phyloP scores from a whole-genome alignment of 2,113 vertebrate species.

The Poecile atricapillus region DNA sequence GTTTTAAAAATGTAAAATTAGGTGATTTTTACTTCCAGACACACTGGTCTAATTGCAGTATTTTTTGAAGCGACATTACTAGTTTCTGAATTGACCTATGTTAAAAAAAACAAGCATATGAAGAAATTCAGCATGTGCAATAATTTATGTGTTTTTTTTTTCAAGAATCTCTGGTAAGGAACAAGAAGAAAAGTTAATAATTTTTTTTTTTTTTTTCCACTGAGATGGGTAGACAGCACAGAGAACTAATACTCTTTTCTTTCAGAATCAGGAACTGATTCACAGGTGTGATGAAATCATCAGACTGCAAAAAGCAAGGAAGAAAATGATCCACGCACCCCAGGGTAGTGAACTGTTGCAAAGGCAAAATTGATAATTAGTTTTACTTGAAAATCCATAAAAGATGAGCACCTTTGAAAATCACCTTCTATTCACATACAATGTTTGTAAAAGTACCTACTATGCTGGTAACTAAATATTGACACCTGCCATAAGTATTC shows the following conservation, averaged over 20 bases:
- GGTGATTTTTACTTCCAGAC: not conserved
- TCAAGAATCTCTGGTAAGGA: not conserved
- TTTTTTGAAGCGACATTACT: not conserved
- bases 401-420: not conserved
- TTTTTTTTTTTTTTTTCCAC: not conserved
- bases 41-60: not conserved
- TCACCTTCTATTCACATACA: not conserved
- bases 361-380: not conserved
- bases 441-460: not conserved
- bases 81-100: not conserved
- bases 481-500: not conserved
- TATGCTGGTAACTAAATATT: not conserved
- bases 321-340: not conserved
- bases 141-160: not conserved
- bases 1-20: not conserved
- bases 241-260: not conserved
- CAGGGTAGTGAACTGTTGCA: not conserved
- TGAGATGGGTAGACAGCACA: not conserved
- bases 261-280: not conserved
- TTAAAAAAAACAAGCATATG: not conserved
- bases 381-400: not conserved
- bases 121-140: not conserved
- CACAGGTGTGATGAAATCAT: not conserved
- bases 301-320: not conserved
- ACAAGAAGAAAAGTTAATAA: not conserved